Conservation (phyloP, 1,140 invertebrate species). For the Adoxophyes honmai region DNA sequence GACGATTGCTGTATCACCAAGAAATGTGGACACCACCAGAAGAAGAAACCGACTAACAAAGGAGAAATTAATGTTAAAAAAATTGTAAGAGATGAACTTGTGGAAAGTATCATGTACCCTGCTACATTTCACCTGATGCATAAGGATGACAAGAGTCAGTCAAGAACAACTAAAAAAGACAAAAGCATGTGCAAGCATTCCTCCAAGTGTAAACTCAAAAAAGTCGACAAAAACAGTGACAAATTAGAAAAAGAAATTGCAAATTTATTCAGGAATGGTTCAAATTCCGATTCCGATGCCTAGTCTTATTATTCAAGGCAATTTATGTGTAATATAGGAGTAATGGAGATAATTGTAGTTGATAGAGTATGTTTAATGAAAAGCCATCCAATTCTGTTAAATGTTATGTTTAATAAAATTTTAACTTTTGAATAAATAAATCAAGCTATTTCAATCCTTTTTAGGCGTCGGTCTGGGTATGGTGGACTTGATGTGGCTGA, state of each 20-base stretch:
- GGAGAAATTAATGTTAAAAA: constrained; percentile 30
- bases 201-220: constrained; percentile 33
- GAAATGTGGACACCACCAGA: constrained; percentile 24
- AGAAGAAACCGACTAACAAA: constrained; percentile 21
- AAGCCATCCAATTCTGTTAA: constrained; percentile 13
- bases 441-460: constrained; percentile 39
- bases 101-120: constrained; percentile 47
- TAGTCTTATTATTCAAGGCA: constrained; percentile 1
- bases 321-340: background rate
- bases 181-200: constrained; percentile 21
- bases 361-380: constrained; percentile 12
- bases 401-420: constrained; percentile 1
- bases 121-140: constrained; percentile 18
- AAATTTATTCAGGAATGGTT: constrained; percentile 44
- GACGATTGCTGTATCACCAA: constrained; percentile 16
- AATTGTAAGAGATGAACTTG: constrained; percentile 41
- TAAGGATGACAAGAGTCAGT: constrained; percentile 32
- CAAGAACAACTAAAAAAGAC: constrained; percentile 26
- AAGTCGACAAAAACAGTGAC: constrained; percentile 34
- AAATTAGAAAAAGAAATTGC: constrained; percentile 56
- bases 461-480: constrained; percentile 52
- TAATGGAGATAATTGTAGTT: constrained; percentile 5
- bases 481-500: constrained; percentile 65
- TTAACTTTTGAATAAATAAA: constrained; percentile 17
- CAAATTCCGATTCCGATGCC: constrained; percentile 40